These are phyloP conservation scores for Chiroxiphia lanceolata DNA, from an alignment of 2,797 vertebrate genomes.

Conservation along the genomic window DNA sequence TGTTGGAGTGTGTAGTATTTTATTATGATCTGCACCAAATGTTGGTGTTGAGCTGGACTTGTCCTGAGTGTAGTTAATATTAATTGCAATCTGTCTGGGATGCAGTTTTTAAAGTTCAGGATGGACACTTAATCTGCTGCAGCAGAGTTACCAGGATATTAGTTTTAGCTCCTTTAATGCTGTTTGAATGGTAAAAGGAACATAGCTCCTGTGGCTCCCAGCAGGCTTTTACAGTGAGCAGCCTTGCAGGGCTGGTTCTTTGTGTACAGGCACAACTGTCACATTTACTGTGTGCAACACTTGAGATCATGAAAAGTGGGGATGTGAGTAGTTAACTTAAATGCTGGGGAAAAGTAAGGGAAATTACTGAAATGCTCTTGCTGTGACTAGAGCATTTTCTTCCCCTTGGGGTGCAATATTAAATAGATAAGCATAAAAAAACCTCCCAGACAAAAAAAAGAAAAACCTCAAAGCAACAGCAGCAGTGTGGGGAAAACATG, in stretches of 20 bases:
- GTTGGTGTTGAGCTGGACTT: background rate
- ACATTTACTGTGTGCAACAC: background rate
- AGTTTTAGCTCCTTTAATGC: background rate
- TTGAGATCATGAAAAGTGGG: background rate
- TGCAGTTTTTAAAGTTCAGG: background rate
- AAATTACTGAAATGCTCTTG: background rate
- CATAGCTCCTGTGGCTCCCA: background rate
- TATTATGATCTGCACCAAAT: background rate
- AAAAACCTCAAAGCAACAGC: background rate
- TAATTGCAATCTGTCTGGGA: background rate
- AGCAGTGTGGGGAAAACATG: background rate
- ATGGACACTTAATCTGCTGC: background rate
- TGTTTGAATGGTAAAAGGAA: background rate
- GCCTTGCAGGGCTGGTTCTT: background rate
- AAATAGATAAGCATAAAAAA: background rate
- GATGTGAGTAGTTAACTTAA: background rate
- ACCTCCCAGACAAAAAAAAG: background rate
- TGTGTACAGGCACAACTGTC: conserved; percentile 18
- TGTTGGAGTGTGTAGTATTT: background rate
- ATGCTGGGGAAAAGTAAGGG: background rate
- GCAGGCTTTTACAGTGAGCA: background rate
- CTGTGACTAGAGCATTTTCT: background rate
- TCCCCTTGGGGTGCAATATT: background rate
- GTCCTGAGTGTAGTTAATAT: background rate
- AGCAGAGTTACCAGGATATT: background rate